These are phyloP conservation scores for Sanderia malayensis DNA, from an alignment of 30 jellyfish, hydroid and myxozoan species.

Conservation along the genomic window DNA sequence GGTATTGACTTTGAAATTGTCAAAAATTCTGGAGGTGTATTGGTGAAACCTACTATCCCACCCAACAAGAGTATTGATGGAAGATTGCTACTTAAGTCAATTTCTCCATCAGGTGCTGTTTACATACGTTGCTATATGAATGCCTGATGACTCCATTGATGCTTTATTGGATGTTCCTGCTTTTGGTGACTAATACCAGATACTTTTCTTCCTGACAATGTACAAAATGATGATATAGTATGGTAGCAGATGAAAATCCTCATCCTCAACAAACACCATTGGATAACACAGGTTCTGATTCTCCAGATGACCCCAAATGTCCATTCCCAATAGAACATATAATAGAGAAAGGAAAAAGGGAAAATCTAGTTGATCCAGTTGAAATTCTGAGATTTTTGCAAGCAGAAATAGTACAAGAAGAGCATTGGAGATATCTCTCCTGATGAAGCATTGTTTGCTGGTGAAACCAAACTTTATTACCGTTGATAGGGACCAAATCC, in stretches of 20 bases:
- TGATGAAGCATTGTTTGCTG: not conserved
- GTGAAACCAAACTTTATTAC: not conserved
- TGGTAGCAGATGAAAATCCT: slow-evolving; percentile 3
- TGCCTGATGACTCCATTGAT: not conserved
- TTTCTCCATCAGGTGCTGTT: not conserved
- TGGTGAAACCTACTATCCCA: slow-evolving; percentile 1
- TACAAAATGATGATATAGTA: not conserved
- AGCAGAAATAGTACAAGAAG: slow-evolving; percentile 1
- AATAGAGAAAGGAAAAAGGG: not conserved
- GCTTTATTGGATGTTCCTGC: not conserved
- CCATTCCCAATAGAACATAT: not conserved
- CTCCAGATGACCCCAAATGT: not conserved
- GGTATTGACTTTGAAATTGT: not conserved
- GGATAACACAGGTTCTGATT: not conserved
- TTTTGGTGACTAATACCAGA: not conserved
- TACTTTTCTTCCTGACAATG: not conserved
- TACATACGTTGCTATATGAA: not conserved
- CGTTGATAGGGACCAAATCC: not conserved
- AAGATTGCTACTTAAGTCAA: not conserved
- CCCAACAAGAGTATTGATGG: slow-evolving; percentile 1
- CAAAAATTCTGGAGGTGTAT: not conserved
- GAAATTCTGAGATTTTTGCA: slow-evolving; percentile 1
- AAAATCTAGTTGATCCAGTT: no score
- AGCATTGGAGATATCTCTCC: not conserved
- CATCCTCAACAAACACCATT: not conserved